Base-by-base conservation (phyloP, 2,888 invertebrate species). In the Clistopyga incitator region DNA sequence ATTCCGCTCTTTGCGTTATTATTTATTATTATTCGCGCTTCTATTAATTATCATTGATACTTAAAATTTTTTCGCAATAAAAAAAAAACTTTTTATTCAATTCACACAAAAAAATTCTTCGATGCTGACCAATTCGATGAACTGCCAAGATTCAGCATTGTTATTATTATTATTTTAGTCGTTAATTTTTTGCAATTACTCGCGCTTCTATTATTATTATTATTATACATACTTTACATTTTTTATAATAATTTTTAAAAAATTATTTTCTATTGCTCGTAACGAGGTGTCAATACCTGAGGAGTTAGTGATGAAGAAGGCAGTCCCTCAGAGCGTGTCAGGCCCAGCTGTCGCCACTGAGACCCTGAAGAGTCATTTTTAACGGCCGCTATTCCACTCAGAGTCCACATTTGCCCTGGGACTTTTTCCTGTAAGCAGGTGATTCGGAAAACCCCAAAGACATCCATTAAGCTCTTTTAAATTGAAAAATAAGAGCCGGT, bases 391-490 rank as follows among this genome's bases (percentile, higher is more conserved):
- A 70, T n/a, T 75, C 42, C 78, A 70, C 65, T 59, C 67, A 81
- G 64, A 59, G 74, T 70, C 25, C 78, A 81, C 47, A 74, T 78
- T 65, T 75, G 68, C n/a, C 42, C 81, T 70, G 13, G 65, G 64
- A 61, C 68, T 78, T 68, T 81, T 10, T 65, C 18, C 84, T 84
- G 59, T 15, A 78, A 81, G 47, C 81, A 81, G 70, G 78, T 78
- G 78, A 84, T 78, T 81, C 50, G 20, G 10, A 18, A 29, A 38
- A 15, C 34, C 56, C 80, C 45, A 81, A 78, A 81, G 74, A 59
- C 74, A 59, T 80, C 61, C 77, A 80, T 78, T 78, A 81, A 42
- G 45, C 56, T 67, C 52, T 20, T 56, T 45, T 25, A 64, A 71
- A 70, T 34, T 52, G 13, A 42, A 74, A 71, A 75, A 50, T 65